Conservation (phyloP, 2,113 vertebrate species). For the Verasper variegatus region DNA sequence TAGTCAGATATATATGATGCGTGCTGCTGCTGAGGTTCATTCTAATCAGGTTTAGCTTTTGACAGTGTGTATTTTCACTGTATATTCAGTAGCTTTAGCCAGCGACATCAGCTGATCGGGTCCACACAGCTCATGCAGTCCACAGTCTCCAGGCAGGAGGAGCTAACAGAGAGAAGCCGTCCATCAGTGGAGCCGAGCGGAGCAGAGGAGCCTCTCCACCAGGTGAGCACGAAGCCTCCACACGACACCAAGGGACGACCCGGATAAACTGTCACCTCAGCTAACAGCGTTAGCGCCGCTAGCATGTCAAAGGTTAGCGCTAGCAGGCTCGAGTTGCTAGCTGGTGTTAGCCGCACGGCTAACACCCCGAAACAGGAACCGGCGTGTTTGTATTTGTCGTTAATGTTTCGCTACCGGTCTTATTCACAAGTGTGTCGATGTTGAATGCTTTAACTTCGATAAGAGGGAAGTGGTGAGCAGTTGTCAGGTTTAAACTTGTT, state of each 20-base stretch:
- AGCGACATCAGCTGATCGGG: too few species aligned
- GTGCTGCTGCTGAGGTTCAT: too few species aligned
- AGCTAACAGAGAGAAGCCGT: slow-evolving; percentile 11
- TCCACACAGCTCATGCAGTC: neutral
- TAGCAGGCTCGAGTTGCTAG: neutral
- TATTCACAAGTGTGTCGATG: neutral
- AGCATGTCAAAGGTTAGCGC: neutral
- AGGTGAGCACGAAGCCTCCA: slow-evolving; percentile 18
- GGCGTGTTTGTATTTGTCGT: neutral
- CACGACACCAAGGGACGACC: neutral
- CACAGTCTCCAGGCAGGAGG: slow-evolving; percentile 34
- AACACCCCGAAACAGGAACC: neutral
- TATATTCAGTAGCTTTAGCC: neutral
- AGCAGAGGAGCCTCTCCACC: neutral
- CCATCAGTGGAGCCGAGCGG: neutral
- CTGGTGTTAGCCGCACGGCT: slow-evolving; percentile 41
- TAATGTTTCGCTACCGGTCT: neutral
- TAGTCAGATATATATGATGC: too few species aligned
- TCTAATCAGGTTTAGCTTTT: neutral
- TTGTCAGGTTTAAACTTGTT: neutral
- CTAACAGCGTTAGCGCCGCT: neutral
- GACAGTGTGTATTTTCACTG: neutral
- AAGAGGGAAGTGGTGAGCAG: neutral
- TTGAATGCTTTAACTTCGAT: neutral
- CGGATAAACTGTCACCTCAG: rapidly evolving